These are phyloP conservation scores for Strongylocentrotus purpuratus DNA, from an alignment of 35 echinoderm and acorn worm species.

Conservation along the genomic window DNA sequence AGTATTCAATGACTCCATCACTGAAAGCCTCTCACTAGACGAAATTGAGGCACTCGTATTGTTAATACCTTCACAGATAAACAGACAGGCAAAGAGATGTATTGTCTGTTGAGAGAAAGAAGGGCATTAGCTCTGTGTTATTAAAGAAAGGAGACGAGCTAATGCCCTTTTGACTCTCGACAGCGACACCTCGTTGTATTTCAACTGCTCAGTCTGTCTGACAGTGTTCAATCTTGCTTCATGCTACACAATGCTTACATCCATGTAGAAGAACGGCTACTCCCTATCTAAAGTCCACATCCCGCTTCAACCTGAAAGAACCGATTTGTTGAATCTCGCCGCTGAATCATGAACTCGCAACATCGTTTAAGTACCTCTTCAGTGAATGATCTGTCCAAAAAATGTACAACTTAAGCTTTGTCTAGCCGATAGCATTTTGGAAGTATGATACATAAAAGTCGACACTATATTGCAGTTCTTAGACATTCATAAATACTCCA, in stretches of 20 bases:
- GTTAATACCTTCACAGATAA: slow-evolving; percentile 6
- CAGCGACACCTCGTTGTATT: too few relatives aligned
- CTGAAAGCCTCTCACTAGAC: not conserved
- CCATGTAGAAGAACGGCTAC: not conserved
- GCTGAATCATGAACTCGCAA: not conserved
- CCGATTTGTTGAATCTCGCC: not conserved
- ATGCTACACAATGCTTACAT: not conserved
- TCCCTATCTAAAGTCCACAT: not conserved
- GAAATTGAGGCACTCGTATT: not conserved
- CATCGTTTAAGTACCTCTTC: not conserved
- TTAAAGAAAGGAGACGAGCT: too few relatives aligned
- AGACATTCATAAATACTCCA: too few relatives aligned
- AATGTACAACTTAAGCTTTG: not conserved
- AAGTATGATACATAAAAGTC: too few relatives aligned
- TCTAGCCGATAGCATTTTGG: not conserved
- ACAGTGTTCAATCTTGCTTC: not conserved
- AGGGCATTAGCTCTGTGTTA: not conserved
- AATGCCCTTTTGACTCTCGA: too few relatives aligned
- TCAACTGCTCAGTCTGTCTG: not conserved
- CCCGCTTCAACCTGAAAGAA: slow-evolving; percentile 8
- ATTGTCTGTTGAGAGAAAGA: not conserved
- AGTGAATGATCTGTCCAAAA: not conserved
- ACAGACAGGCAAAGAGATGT: not conserved
- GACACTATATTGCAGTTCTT: too few relatives aligned
- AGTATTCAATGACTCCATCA: not conserved